A percentile compares a stretch with the other conserved stretches of the same genome.
phyloP scores from a whole-genome alignment of 2,797 vertebrate species.

The Coregonus suidteri region DNA sequence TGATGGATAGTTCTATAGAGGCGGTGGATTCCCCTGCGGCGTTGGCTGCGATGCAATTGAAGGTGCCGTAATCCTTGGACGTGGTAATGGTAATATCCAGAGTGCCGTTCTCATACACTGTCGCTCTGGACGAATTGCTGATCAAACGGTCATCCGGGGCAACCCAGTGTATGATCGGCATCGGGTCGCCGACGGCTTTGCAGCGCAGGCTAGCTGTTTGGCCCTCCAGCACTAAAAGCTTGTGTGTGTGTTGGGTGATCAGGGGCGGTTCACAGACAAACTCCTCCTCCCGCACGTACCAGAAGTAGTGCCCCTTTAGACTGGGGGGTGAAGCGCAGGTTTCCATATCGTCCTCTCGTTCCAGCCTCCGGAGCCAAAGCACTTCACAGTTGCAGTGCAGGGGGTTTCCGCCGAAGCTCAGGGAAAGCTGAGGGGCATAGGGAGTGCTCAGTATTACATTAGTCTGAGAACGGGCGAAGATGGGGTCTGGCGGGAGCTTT shows the following conservation, averaged over 20 bases:
- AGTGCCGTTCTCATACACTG: constrained; percentile 93
- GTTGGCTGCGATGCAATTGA: constrained; percentile 97
- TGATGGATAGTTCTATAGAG: constrained; percentile 91
- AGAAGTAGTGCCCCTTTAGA: constrained; percentile 96
- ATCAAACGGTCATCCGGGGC: constrained; percentile 92
- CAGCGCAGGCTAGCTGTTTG: constrained; percentile 93
- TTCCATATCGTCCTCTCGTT: constrained; percentile 95
- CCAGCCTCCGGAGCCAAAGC: constrained; percentile 90
- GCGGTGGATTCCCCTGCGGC: constrained; percentile 95
- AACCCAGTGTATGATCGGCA: constrained; percentile 94
- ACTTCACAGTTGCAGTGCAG: constrained; percentile 97
- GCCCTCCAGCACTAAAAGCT: constrained; percentile 91
- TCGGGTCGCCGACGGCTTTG: constrained; percentile 94
- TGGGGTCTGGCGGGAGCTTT: constrained; percentile 95
- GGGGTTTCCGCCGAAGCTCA: constrained; percentile 95
- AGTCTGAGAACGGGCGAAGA: constrained; percentile 91
- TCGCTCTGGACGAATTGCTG: constrained; percentile 89
- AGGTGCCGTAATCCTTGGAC: constrained; percentile 92
- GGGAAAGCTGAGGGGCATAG: constrained; percentile 85
- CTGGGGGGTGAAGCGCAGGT: constrained; percentile 92
- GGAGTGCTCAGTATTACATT: constrained; percentile 82
- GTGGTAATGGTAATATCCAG: constrained; percentile 93
- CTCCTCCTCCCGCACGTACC: constrained; percentile 93
- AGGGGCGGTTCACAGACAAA: constrained; percentile 95
- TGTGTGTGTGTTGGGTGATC: constrained; percentile 96